Conservation (phyloP, 1,140 invertebrate species). For the Dysdera silvatica region DNA sequence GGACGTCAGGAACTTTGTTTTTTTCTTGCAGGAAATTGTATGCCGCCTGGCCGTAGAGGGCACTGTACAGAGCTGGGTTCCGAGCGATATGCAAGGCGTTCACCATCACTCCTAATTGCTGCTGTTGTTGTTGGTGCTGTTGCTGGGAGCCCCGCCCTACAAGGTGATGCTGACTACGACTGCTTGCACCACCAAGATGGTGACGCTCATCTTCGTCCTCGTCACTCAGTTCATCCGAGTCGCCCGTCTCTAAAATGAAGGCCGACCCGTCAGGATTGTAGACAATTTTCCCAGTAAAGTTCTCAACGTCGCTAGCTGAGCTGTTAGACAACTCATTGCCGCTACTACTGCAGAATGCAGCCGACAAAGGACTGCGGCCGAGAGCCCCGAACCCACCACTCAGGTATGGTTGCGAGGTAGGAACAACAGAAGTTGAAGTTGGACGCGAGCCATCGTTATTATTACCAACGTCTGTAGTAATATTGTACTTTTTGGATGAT, state of each 20-base stretch:
- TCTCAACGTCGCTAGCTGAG: slow-evolving; percentile 67
- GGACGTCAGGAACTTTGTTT: slow-evolving; percentile 62
- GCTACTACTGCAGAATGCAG: slow-evolving; percentile 12
- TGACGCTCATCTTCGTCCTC: slow-evolving; percentile 51
- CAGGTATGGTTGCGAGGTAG: slow-evolving; percentile 28
- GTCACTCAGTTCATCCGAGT: slow-evolving; percentile 65
- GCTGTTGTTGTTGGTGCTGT: slow-evolving; percentile 50
- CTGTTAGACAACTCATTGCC: slow-evolving; percentile 23
- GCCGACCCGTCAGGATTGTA: slow-evolving; percentile 96
- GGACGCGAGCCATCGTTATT: slow-evolving; percentile 7
- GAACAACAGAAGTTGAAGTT: slow-evolving; percentile 26
- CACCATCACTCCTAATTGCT: too few species aligned
- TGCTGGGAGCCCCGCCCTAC: slow-evolving; percentile 28
- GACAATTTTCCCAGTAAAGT: slow-evolving; percentile 93
- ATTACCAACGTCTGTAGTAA: slow-evolving; percentile 9
- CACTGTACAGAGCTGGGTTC: slow-evolving; percentile 54
- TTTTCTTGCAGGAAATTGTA: slow-evolving; percentile 48
- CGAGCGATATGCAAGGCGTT: slow-evolving; percentile 83
- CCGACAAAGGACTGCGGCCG: neutral
- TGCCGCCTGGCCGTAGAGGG: slow-evolving; percentile 52
- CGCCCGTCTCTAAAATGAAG: slow-evolving; percentile 72
- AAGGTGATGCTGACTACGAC: slow-evolving; percentile 59
- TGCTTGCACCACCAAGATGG: slow-evolving; percentile 50
- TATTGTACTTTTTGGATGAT: too few species aligned
- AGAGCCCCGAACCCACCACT: slow-evolving; percentile 19